Conservation (phyloP, 2,113 vertebrate species). For the Corydoras maculifer region DNA sequence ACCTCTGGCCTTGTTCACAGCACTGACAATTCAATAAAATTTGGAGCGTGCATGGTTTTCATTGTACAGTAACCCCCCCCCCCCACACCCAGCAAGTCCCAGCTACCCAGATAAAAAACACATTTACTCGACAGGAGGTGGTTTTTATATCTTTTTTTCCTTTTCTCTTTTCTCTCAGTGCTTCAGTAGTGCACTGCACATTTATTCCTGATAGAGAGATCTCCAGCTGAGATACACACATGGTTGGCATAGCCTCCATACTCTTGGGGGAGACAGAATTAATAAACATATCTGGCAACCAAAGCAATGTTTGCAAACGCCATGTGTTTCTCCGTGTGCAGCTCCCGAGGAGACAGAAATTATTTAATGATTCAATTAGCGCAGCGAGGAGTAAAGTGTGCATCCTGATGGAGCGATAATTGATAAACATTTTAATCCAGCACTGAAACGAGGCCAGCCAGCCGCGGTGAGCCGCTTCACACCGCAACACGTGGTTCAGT, state of each 20-base stretch:
- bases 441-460: constrained; percentile 39
- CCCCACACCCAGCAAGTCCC: neutral
- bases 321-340: constrained; percentile 80
- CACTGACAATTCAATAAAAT: too few species aligned
- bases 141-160: constrained; percentile 48
- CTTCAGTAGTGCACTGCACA: constrained; percentile 73
- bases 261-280: constrained; percentile 62
- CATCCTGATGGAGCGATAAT: constrained; percentile 77
- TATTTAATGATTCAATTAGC: constrained; percentile 99
- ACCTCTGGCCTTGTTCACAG: too few species aligned
- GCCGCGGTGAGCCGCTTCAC: neutral
- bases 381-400: constrained; percentile 82
- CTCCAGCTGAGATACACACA: constrained; percentile 87
- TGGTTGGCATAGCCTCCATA: constrained; percentile 77
- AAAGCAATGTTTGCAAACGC: constrained; percentile 59
- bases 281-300: constrained; percentile 98
- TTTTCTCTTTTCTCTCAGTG: constrained; percentile 71
- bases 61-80: too few species aligned
- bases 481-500: constrained; percentile 9
- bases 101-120: constrained; percentile 72
- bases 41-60: too few species aligned
- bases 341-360: constrained; percentile 86
- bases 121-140: constrained; percentile 76
- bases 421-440: constrained; percentile 71
- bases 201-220: constrained; percentile 81